These are phyloP conservation scores for Sesamia inferens DNA, from an alignment of 2,888 invertebrate genomes.

Conservation along the genomic window DNA sequence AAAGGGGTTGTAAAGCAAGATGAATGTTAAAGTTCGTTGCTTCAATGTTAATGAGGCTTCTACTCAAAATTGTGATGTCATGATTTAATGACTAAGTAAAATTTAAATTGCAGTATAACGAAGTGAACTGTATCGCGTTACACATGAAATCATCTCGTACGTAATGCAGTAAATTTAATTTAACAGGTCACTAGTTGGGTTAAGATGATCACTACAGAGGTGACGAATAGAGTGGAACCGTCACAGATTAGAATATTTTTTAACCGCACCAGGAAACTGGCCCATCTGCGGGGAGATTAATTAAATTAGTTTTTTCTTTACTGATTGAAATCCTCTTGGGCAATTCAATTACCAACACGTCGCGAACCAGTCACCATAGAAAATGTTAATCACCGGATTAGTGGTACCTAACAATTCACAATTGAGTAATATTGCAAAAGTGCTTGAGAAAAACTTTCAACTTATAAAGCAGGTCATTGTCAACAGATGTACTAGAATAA, in stretches of 20 bases:
- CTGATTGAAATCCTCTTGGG: constrained; percentile 34
- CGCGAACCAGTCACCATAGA: constrained; percentile 31
- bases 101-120: constrained; percentile 41
- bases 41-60: neutral
- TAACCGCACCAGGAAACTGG: constrained; percentile 72
- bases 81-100: constrained; percentile 43
- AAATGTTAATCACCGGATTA: constrained; percentile 46
- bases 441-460: constrained; percentile 69
- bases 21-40: neutral
- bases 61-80: constrained; percentile 5
- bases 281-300: constrained; percentile 66
- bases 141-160: constrained; percentile 61
- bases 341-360: constrained; percentile 45
- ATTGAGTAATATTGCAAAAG: constrained; percentile 66
- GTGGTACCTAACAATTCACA: constrained; percentile 44
- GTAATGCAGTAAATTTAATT: constrained; percentile 70
- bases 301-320: constrained; percentile 74
- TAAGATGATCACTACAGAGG: constrained; percentile 69
- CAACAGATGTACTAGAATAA: constrained; percentile 56
- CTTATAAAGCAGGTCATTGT: constrained; percentile 84
- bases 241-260: constrained; percentile 73
- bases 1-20: neutral
- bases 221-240: constrained; percentile 72
- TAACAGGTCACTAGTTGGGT: constrained; percentile 80
- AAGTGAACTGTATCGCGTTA: constrained; percentile 58